phyloP scores from a whole-genome alignment of 2,888 invertebrate genomes.

The Apodemia hepburni region DNA sequence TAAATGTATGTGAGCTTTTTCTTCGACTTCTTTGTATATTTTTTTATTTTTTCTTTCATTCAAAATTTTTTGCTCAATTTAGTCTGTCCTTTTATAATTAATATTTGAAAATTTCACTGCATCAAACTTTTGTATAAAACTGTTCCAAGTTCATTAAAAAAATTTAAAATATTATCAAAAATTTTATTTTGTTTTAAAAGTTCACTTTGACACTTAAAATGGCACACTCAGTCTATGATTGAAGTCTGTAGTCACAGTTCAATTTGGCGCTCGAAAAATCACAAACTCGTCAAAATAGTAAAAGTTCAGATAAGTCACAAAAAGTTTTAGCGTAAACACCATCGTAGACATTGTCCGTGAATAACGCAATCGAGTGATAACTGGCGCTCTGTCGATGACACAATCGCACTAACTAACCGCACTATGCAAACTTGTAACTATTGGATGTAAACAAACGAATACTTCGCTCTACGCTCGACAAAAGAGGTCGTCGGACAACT shows the following conservation, averaged over 20 bases:
- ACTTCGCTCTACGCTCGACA: constrained; percentile 56
- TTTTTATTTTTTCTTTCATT: constrained; percentile 21
- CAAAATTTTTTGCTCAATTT: constrained; percentile 13
- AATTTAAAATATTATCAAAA: constrained; percentile 34
- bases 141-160: constrained; percentile 38
- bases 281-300: constrained; percentile 47
- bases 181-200: constrained; percentile 40
- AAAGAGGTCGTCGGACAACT: constrained; percentile 66
- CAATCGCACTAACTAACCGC: constrained; percentile 66
- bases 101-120: constrained; percentile 6
- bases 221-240: constrained; percentile 40
- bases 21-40: constrained; percentile 34
- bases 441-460: constrained; percentile 73
- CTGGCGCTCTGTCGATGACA: constrained; percentile 69
- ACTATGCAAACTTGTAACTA: constrained; percentile 63
- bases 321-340: constrained; percentile 58
- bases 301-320: constrained; percentile 64
- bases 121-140: constrained; percentile 16
- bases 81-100: not conserved
- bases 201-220: constrained; percentile 56
- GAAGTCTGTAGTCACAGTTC: constrained; percentile 46
- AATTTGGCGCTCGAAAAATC: constrained; percentile 46
- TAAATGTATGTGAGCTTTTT: constrained; percentile 54
- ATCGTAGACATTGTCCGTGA: constrained; percentile 59
- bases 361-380: constrained; percentile 64